A percentile compares a stretch with the other conserved stretches of the same genome.
Conservation (phyloP, 2,797 vertebrate species). For the Coreius guichenoti region DNA sequence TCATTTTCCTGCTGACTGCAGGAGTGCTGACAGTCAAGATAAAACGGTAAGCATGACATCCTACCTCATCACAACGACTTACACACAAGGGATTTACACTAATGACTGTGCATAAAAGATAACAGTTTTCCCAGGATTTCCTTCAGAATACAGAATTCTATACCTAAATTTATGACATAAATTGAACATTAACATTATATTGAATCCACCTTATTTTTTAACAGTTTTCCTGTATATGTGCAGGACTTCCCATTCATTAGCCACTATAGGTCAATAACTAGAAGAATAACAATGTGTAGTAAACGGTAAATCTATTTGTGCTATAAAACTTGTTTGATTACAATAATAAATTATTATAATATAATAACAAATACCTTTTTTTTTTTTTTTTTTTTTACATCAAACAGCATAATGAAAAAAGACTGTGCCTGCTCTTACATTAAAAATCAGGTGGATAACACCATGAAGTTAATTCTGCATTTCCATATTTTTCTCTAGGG, state of each 20-base stretch:
- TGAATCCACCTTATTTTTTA: not conserved
- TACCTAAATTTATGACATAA: not conserved
- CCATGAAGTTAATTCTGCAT: constrained; percentile 19
- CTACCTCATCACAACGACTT: not conserved
- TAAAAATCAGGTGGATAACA: constrained; percentile 23
- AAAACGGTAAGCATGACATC: constrained; percentile 70
- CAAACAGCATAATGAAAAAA: not conserved
- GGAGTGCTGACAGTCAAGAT: constrained; percentile 82
- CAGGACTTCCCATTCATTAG: not conserved
- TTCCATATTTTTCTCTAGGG: constrained; percentile 20
- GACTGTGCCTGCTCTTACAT: not conserved
- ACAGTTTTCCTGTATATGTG: not conserved
- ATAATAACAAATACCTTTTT: not conserved
- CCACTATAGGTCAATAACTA: not conserved
- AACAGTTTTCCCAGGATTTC: not conserved
- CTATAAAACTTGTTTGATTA: not conserved
- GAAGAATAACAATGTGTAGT: not conserved
- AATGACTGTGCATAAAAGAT: not conserved
- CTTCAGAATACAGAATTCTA: not conserved
- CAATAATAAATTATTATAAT: not conserved
- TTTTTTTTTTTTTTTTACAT: too few relatives aligned
- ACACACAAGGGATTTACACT: not conserved
- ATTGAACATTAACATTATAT: not conserved
- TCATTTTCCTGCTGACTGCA: constrained; percentile 76
- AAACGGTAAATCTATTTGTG: not conserved